Base-by-base conservation (phyloP, 2,113 vertebrate genomes). In the Muntiacus reevesi region DNA sequence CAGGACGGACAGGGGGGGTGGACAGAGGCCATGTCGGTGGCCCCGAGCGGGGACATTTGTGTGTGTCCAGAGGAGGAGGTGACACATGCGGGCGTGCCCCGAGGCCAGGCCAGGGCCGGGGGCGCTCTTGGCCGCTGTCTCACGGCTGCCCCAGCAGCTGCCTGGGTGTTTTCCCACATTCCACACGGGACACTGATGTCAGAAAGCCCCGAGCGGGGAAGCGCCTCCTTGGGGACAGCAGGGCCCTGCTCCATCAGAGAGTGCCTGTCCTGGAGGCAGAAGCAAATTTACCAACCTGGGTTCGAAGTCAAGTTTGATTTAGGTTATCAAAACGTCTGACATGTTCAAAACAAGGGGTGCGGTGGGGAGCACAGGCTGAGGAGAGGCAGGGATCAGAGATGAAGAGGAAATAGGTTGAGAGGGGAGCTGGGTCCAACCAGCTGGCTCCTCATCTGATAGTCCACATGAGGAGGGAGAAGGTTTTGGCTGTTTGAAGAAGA, bases 71-170 rank as follows among this genome's bases (percentile, higher is more conserved):
- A 28, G 76, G 52, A 89, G 59, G 78, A 23, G 21, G 60, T 87
- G 83, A 74, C 82, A n/a, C 45, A 55, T 28, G 40, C 0, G 5
- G 52, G 60, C 4, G 0, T 28, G 30, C 84, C 87, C 17, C 30
- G 79, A 33, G 9, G 0, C 84, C 25, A 25, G 89, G 52, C 55
- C 54, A 40, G 88, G 43, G 40, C 54, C 27, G 19, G 19, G 62
- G 91, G 47, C 91, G 67, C 84, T 87, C 89, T 83, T 74, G 82
- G 82, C 52, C 2, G 17, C 71, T 85, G 87, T 50, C 82, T 92
- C 60, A 71, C 0, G 2, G 36, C 91, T 0, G 1, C 47, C 9
- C 21, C 2, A 54, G 89, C 96, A 98, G 93, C 92, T 93, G 97
- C n/a, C 67, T 36, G 86, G 88, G 91, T 30, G 12, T 27, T 55